Base-by-base conservation (phyloP, 2,797 vertebrate species). In the Alcedo atthis region DNA sequence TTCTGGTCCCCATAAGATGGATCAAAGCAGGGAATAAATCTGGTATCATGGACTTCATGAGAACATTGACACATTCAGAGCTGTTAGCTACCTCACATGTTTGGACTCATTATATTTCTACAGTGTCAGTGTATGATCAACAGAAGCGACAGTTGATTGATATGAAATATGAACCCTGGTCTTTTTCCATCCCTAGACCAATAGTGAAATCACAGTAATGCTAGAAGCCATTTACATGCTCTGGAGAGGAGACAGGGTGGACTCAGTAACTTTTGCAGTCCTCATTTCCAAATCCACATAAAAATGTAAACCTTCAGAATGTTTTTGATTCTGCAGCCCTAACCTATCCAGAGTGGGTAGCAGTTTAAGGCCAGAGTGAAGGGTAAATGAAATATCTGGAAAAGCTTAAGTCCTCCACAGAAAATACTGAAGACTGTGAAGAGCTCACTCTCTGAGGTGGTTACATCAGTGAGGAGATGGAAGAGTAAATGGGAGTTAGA, bases 341-440 rank as follows among this genome's bases (percentile, higher is more conserved):
- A 53, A 53, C 9, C 59, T 84, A 16, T 12, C 15, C 37, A 58
- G 22, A 14, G 8, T 0, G 0, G 17, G 58, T 16, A 15, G 14
- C 15, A 59, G 10, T 28, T 85, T 54, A 79, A 33, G 4, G 21
- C 76, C 35, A 63, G 42, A 74, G 15, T 11, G 21, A 46, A 76
- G 17, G 17, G 10, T 26, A 66, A 40, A 24, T 26, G 32, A 81
- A 76, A 68, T 4, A 1, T 7, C 26, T 79, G 10, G 15, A 32
- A 66, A 89, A 91, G 13, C 8, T 55, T 15, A 35, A 78, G 17
- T 40, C 45, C 37, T 68, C 30, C 20, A 22, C 8, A 24, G 24
- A 8, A 75, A 80, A 45, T 21, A 49, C 4, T 75, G 8, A 77
- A 45, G 26, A 49, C 3, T 71, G 6, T 37, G 22, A 46, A 66